Percentiles rank a stretch among this genome's conserved stretches.
Conservation (phyloP, 2,797 vertebrate genomes). For the Erpetoichthys calabaricus region DNA sequence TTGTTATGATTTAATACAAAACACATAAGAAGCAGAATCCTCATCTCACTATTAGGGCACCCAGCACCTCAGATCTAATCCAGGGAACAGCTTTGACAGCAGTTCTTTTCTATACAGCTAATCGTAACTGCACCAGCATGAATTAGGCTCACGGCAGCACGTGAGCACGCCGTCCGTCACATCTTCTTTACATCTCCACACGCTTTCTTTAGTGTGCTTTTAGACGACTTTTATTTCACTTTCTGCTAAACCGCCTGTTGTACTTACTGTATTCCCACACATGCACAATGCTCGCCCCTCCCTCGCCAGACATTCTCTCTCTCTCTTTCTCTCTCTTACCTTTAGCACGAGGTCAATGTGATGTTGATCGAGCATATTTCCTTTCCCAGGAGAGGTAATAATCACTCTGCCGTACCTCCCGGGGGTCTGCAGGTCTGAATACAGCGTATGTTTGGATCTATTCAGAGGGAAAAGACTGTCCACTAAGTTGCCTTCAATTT, state of each 20-base stretch:
- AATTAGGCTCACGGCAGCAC: too few species aligned
- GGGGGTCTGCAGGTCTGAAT: conserved; percentile 89
- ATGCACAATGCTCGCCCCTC: not conserved
- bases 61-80: too few species aligned
- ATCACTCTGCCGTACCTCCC: conserved; percentile 90
- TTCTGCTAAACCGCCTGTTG: not conserved
- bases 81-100: too few species aligned
- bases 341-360: conserved; percentile 77
- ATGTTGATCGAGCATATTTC: conserved; percentile 81
- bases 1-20: too few species aligned
- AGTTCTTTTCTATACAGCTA: too few species aligned
- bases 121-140: too few species aligned
- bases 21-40: too few species aligned
- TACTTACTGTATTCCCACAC: too few species aligned
- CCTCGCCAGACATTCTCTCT: not conserved
- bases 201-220: not conserved
- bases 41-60: too few species aligned
- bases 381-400: conserved; percentile 71
- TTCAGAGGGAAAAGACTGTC: conserved; percentile 91
- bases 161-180: too few species aligned
- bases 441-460: conserved; percentile 89
- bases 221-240: not conserved
- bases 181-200: too few species aligned
- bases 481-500: conserved; percentile 93
- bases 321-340: conserved; percentile 43